A percentile compares a stretch with the other conserved stretches of the same genome.
Evolutionary conservation across 2,888 invertebrate species (phyloP).

Genomic region (Mythimna lalbum): DNA sequence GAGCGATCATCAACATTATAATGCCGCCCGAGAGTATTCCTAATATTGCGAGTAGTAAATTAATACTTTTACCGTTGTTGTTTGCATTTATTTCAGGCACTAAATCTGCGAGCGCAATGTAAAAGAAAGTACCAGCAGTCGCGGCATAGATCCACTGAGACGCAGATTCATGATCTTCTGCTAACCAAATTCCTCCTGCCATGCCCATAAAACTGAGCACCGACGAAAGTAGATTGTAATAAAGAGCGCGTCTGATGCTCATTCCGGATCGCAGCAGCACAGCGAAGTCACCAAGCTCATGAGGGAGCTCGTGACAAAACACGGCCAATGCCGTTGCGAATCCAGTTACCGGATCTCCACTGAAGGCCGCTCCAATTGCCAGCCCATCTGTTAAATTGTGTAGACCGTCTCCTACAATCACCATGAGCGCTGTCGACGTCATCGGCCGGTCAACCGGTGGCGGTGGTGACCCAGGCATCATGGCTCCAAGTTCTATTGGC

Average conservation of each 20-base stretch:
- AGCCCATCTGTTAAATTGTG: slow-evolving; percentile 95
- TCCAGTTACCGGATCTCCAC: slow-evolving; percentile 93
- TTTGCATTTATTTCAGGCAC: slow-evolving; percentile 92
- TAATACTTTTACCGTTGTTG: slow-evolving; percentile 87
- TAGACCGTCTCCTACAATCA: slow-evolving; percentile 94
- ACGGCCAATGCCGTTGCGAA: slow-evolving; percentile 95
- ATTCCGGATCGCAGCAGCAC: slow-evolving; percentile 94
- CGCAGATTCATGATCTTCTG: slow-evolving; percentile 93
- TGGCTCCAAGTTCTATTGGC: slow-evolving; percentile 90
- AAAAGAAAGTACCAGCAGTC: slow-evolving; percentile 95
- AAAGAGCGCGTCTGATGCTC: slow-evolving; percentile 92
- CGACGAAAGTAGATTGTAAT: slow-evolving; percentile 94
- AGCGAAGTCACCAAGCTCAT: slow-evolving; percentile 96
- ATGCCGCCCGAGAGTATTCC: slow-evolving; percentile 93
- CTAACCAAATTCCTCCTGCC: slow-evolving; percentile 93
- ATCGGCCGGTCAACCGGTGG: slow-evolving; percentile 88
- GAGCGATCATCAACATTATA: slow-evolving; percentile 94
- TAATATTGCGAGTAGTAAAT: slow-evolving; percentile 91
- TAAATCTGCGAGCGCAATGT: slow-evolving; percentile 95
- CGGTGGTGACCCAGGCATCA: slow-evolving; percentile 90
- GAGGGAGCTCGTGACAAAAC: slow-evolving; percentile 95
- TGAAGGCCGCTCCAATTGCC: slow-evolving; percentile 95
- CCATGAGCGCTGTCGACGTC: slow-evolving; percentile 94
- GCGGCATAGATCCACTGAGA: slow-evolving; percentile 95
- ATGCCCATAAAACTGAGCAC: slow-evolving; percentile 94